These are phyloP conservation scores for Himalopsyche anomala DNA, from an alignment of 2,888 invertebrate genomes.

Conservation along the genomic window DNA sequence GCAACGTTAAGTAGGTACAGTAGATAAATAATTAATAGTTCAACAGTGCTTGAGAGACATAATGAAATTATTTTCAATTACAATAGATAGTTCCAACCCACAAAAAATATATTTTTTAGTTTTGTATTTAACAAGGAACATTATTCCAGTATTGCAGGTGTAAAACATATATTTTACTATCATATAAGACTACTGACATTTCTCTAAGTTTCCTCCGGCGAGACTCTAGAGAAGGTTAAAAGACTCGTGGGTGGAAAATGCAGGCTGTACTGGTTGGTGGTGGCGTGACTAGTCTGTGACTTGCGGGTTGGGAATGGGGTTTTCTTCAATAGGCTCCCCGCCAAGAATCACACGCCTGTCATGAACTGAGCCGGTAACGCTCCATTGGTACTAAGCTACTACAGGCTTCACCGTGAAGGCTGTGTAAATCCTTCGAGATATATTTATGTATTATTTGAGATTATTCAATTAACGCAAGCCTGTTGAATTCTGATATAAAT, in stretches of 20 bases:
- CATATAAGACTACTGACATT: neutral
- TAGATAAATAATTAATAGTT: too few relatives aligned
- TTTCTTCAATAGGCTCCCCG: slow-evolving; percentile 58
- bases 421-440: neutral
- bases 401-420: slow-evolving; percentile 11
- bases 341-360: slow-evolving; percentile 63
- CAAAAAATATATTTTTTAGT: too few relatives aligned
- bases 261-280: slow-evolving; percentile 48
- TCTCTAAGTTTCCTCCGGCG: neutral
- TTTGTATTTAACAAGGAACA: too few relatives aligned
- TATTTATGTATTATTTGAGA: slow-evolving; percentile 14
- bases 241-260: slow-evolving; percentile 21
- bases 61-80: too few relatives aligned
- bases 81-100: too few relatives aligned
- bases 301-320: slow-evolving; percentile 22
- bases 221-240: slow-evolving; percentile 6
- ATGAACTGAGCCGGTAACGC: slow-evolving; percentile 45
- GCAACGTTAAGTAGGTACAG: too few relatives aligned
- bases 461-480: neutral
- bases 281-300: neutral
- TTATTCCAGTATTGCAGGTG: too few relatives aligned
- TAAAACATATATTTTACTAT: neutral
- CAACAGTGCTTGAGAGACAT: too few relatives aligned
- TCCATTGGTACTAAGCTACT: slow-evolving; percentile 44
- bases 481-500: too few relatives aligned